These are phyloP conservation scores for Condylura cristata DNA, from an alignment of 2,113 vertebrate genomes.

Conservation along the genomic window DNA sequence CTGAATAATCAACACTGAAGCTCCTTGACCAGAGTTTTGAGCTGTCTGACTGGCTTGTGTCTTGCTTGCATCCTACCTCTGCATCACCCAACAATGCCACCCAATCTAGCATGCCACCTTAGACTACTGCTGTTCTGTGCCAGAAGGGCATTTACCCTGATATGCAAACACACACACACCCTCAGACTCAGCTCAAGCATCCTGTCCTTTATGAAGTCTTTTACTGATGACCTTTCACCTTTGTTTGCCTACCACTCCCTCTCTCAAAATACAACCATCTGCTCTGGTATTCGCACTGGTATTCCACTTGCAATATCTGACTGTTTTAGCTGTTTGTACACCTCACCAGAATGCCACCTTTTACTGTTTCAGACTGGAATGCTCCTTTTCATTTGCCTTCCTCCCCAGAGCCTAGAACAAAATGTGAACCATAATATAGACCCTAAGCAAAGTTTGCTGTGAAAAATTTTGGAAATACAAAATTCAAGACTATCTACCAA, in stretches of 20 bases:
- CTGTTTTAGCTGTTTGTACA: not conserved
- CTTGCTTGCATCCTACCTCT: not conserved
- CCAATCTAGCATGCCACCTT: not conserved
- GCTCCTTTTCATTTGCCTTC: not conserved
- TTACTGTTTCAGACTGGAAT: not conserved
- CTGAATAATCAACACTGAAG: not conserved
- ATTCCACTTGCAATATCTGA: not conserved
- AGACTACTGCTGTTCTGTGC: not conserved
- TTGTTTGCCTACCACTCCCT: not conserved
- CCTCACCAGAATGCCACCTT: not conserved
- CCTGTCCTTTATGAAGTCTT: not conserved
- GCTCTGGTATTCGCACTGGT: not conserved
- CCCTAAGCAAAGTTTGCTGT: not conserved
- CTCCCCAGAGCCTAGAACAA: not conserved
- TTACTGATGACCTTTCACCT: not conserved
- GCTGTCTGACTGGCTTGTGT: not conserved
- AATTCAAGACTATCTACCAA: not conserved
- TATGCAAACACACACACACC: not conserved
- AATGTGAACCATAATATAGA: not conserved
- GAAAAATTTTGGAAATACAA: constrained; percentile 8
- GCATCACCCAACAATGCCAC: not conserved
- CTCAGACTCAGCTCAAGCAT: not conserved
- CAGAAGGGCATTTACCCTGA: not conserved
- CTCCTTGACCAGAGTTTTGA: not conserved
- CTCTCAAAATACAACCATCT: not conserved